phyloP scores from a whole-genome alignment of 1,140 invertebrate genomes.

The Globodera ellingtonae region DNA sequence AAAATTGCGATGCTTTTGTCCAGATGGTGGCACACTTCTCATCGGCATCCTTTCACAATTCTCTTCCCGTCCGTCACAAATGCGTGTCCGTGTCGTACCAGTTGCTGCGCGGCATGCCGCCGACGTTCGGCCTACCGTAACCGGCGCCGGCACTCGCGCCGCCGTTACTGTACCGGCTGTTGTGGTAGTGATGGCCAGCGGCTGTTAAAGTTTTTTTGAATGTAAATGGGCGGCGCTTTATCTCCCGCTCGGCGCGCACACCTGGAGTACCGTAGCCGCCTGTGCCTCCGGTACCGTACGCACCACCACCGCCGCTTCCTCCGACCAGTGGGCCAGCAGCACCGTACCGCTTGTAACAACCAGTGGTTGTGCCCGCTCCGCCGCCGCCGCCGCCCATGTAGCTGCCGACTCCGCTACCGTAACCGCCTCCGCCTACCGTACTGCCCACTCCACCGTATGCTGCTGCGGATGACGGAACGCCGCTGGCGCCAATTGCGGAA shows the following conservation, averaged over 20 bases:
- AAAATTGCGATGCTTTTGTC: no score
- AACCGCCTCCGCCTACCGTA: background rate
- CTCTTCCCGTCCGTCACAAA: background rate
- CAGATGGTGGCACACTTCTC: no score
- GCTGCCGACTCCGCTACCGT: background rate
- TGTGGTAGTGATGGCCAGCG: background rate
- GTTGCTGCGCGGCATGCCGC: background rate
- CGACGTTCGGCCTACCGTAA: background rate
- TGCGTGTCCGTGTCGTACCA: slow-evolving; percentile 14
- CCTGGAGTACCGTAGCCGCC: background rate
- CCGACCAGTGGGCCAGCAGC: background rate
- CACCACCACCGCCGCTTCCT: background rate
- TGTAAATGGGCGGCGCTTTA: no score
- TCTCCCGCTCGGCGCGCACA: no score
- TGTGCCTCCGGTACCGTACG: background rate
- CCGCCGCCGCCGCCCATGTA: background rate
- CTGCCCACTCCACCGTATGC: background rate
- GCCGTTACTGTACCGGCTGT: background rate
- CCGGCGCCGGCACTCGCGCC: background rate
- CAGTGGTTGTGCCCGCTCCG: background rate
- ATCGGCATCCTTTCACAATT: background rate
- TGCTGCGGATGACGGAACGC: background rate
- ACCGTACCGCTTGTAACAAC: background rate
- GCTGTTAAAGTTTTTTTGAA: background rate
- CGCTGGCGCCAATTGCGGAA: slow-evolving; percentile 1